phyloP scores from a whole-genome alignment of 2,888 invertebrate species.

The Archips xylosteana region DNA sequence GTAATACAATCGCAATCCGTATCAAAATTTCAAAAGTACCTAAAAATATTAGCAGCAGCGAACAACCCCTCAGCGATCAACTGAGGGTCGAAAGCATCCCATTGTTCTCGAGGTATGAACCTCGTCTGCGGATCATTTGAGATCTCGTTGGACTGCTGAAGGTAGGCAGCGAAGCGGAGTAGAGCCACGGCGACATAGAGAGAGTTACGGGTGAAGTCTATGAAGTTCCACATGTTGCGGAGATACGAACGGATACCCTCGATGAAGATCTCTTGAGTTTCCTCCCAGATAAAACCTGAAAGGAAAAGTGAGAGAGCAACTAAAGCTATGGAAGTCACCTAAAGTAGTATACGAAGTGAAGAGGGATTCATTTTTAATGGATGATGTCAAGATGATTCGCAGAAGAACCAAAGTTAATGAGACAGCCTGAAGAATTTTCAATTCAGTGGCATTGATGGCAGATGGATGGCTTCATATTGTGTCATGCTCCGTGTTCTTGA shows the following conservation, averaged over 20 bases:
- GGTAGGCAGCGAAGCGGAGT: constrained; percentile 89
- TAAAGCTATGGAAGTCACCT: no score
- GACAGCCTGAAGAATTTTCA: no score
- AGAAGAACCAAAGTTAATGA: no score
- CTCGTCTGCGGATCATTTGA: constrained; percentile 88
- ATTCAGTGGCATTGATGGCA: no score
- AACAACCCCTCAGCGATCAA: constrained; percentile 96
- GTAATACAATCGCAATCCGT: no score
- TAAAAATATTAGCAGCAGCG: constrained; percentile 97
- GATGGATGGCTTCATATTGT: no score
- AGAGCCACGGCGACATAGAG: constrained; percentile 91
- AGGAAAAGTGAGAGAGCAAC: neutral
- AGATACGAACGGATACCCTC: constrained; percentile 95
- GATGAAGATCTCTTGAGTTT: constrained; percentile 95
- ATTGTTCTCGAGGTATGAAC: constrained; percentile 92
- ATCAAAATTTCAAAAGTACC: constrained; percentile 68
- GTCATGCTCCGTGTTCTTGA: no score
- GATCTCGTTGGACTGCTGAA: constrained; percentile 91
- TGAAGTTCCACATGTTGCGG: constrained; percentile 98
- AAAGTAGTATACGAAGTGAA: no score
- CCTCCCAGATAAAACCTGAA: constrained; percentile 95
- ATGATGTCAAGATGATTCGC: no score
- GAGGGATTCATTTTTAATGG: no score
- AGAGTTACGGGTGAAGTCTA: constrained; percentile 96
- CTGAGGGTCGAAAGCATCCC: constrained; percentile 97